Evolutionary conservation across 2,797 vertebrate species (phyloP).

Genomic region (Lemur catta): DNA sequence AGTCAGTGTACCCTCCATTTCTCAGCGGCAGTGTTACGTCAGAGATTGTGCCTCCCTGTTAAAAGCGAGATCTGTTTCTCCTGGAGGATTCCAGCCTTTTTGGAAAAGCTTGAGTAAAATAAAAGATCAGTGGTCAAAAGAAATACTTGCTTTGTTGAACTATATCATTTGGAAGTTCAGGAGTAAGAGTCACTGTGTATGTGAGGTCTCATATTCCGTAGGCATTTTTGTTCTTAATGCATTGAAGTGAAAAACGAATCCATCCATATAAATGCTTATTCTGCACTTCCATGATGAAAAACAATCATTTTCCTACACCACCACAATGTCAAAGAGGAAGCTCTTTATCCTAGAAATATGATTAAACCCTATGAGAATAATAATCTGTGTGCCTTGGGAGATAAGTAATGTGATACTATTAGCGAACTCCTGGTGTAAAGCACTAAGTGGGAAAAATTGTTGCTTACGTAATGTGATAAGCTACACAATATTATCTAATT

Average conservation of each 20-base stretch:
- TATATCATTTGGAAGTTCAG: background rate
- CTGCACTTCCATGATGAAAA: background rate
- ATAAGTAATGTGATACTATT: conserved; percentile 26
- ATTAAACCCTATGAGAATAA: conserved; percentile 25
- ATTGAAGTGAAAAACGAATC: background rate
- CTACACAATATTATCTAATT: conserved; percentile 33
- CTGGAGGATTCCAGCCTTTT: background rate
- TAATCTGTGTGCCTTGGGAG: background rate
- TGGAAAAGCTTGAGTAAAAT: background rate
- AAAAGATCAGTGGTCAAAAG: background rate
- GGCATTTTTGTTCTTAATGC: background rate
- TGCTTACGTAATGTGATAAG: conserved; percentile 28
- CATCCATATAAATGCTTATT: background rate
- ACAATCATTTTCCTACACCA: background rate
- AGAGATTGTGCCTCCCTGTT: background rate
- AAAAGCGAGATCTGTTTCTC: background rate
- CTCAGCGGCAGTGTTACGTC: background rate
- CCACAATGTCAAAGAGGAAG: background rate
- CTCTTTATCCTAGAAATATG: conserved; percentile 38
- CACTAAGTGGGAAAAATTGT: conserved; percentile 25
- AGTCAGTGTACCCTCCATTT: background rate
- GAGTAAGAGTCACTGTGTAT: background rate
- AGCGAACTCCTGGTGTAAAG: conserved; percentile 32
- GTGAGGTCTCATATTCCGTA: background rate
- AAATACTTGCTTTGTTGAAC: conserved; percentile 21